Base-by-base conservation (phyloP, 2,797 vertebrate species). In the Tiaroga cobitis region DNA sequence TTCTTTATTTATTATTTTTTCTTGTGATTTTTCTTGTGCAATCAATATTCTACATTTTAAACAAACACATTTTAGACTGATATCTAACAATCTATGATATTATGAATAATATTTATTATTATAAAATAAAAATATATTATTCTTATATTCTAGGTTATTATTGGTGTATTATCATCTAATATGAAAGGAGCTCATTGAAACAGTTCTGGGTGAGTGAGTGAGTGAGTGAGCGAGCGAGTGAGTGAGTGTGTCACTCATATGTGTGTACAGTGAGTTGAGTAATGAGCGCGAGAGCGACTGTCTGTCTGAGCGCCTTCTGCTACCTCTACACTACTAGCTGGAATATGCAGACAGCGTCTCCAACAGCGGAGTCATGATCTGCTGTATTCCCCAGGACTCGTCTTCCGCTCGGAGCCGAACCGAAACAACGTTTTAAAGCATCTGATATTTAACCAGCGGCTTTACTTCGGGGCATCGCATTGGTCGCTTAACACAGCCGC, bases 311-410 rank as follows among this genome's bases (percentile, higher is more conserved):
- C 80, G 82, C 83, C 74, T 84, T 87, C 86, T 87, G 88, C 86
- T 87, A 83, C 85, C 89, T 63, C 84, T 87, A 84, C 69, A 80
- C 83, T 88, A 92, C 91, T 92, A 93, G 93, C 93, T 92, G 92
- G 90, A 90, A 92, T 92, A 91, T 82, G 92, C 92, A 92, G 77
- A 87, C 89, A 74, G 84, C 93, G 93, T 93, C 93, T 93, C 88
- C 82, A 91, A 88, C 85, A 89, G 92, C 90, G 92, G 92, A 95
- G 93, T 95, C 93, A 93, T 94, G 94, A 94, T 94, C 93, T 91
- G 90, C 92, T 91, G 79, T 89, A 84, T 87, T 94, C 93, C 92
- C 93, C 91, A 91, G 92, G 94, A 94, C 94, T 92, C 92, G 93
- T 94, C 93, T 94, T 92, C 92, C 91, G 92, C 90, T 92, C 92